Base-by-base conservation (phyloP, 1,140 invertebrate species). In the Leptinotarsa defecta region DNA sequence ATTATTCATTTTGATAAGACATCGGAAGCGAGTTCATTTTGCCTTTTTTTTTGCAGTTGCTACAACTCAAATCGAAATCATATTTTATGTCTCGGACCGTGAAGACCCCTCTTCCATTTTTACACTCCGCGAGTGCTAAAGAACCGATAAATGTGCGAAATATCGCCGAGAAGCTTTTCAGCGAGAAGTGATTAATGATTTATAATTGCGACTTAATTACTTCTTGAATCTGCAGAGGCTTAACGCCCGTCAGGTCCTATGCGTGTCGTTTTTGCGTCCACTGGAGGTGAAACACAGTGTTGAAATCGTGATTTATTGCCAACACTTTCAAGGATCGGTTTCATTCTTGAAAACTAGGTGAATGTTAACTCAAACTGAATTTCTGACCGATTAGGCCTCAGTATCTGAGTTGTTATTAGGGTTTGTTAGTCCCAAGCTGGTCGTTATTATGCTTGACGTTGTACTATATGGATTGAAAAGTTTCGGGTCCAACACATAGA, bases 71-170 rank as follows among this genome's bases (percentile, higher is more conserved):
- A n/a, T 57, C n/a, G 15, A 17, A 57, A 57, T 15, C 13, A n/a
- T 57, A 57, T 57, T 17, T 57, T 15, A 57, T 6, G n/a, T 19
- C n/a, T 57, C 6, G 52, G 52, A 57, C 52, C 52, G 52, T 57
- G n/a, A 57, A 57, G 52, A 15, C 4, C 52, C n/a, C 15, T 57
- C n/a, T 57, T 57, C 6, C 52, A n/a, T 57, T 57, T 57, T 57
- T 57, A 57, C 52, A 57, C 15, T 57, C 52, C 17, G 52, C 52
- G 52, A 57, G 52, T 57, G 52, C 52, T 57, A 57, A 57, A 57
- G 52, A 19, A 57, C 52, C 52, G 52, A 57, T 57, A 57, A 57
- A 57, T 57, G 52, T 57, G 52, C 52, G 52, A 57, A 57, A 57
- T 57, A 57, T 57, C 52, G 52, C 52, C 15, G 52, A 15, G n/a